A percentile compares a stretch with the other conserved stretches of the same genome.
phyloP scores from a whole-genome alignment of 2,888 invertebrate genomes.

The Erannis defoliaria region DNA sequence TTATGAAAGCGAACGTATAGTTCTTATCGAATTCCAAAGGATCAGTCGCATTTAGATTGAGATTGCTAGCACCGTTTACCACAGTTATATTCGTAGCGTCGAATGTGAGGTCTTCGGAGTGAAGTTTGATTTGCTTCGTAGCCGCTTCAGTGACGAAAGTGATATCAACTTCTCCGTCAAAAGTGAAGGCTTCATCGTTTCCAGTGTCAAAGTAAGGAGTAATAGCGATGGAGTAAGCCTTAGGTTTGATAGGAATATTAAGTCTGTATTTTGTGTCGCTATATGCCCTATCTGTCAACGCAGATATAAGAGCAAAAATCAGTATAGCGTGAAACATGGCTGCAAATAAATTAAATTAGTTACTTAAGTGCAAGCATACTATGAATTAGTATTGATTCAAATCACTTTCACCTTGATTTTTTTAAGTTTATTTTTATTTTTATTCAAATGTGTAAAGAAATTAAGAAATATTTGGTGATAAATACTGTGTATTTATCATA shows the following conservation, averaged over 20 bases:
- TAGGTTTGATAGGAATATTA: conserved; percentile 78
- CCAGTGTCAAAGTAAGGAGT: conserved; percentile 82
- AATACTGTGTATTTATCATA: too few relatives aligned
- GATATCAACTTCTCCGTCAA: conserved; percentile 80
- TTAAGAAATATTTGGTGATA: neutral
- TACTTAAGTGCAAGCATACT: too few relatives aligned
- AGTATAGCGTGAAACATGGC: conserved; percentile 61
- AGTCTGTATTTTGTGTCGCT: conserved; percentile 73
- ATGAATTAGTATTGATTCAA: too few relatives aligned
- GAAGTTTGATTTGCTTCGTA: conserved; percentile 72
- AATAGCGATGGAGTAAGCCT: conserved; percentile 82
- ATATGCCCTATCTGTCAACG: conserved; percentile 51
- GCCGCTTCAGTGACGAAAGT: conserved; percentile 58
- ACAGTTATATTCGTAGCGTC: conserved; percentile 61
- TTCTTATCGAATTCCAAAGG: conserved; percentile 65
- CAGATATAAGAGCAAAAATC: conserved; percentile 50
- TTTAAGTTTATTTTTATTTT: too few relatives aligned
- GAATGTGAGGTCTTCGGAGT: conserved; percentile 69
- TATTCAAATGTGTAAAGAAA: too few relatives aligned
- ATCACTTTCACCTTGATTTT: too few relatives aligned
- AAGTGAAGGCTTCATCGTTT: conserved; percentile 72
- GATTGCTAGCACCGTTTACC: conserved; percentile 46
- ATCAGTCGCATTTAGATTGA: conserved; percentile 55
- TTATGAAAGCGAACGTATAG: conserved; percentile 82
- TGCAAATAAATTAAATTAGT: conserved; percentile 52